Percentiles rank a stretch among this genome's conserved stretches.
phyloP scores from a whole-genome alignment of 2,888 invertebrate genomes.

The Drosophila anceps region DNA sequence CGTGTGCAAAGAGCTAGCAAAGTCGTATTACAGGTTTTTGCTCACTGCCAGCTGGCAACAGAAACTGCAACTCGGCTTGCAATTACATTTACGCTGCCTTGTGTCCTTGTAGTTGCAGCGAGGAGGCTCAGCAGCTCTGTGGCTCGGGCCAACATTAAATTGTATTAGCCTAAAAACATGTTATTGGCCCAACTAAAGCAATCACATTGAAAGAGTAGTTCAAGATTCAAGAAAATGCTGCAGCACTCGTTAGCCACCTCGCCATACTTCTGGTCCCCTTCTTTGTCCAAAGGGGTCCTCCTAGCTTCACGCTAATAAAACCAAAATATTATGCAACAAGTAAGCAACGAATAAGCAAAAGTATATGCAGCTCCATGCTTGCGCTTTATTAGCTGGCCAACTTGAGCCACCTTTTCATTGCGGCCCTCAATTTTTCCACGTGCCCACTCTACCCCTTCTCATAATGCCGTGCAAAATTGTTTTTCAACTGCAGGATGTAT shows the following conservation, averaged over 20 bases:
- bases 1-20: conserved; percentile 35
- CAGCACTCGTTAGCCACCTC: conserved; percentile 5
- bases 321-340: conserved; percentile 79
- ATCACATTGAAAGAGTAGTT: conserved; percentile 69
- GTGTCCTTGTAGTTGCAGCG: conserved; percentile 42
- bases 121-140: conserved; percentile 8
- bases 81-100: conserved; percentile 62
- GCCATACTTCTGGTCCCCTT: not conserved
- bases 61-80: conserved; percentile 43
- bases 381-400: conserved; percentile 75
- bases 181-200: conserved; percentile 64
- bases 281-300: conserved; percentile 21
- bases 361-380: conserved; percentile 52
- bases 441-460: conserved; percentile 7
- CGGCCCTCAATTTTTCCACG: not conserved
- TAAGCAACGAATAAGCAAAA: conserved; percentile 62
- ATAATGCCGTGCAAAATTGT: conserved; percentile 75
- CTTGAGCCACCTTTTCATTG: conserved; percentile 45
- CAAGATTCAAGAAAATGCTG: conserved; percentile 52
- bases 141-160: conserved; percentile 59
- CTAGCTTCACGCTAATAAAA: conserved; percentile 64
- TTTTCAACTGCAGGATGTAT: conserved; percentile 65
- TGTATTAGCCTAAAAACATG: conserved; percentile 69
- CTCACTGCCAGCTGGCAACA: conserved; percentile 39
- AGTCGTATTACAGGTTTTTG: conserved; percentile 28